These are phyloP conservation scores for Corynorhinus townsendii DNA, from an alignment of 2,113 vertebrate genomes.

Conservation along the genomic window DNA sequence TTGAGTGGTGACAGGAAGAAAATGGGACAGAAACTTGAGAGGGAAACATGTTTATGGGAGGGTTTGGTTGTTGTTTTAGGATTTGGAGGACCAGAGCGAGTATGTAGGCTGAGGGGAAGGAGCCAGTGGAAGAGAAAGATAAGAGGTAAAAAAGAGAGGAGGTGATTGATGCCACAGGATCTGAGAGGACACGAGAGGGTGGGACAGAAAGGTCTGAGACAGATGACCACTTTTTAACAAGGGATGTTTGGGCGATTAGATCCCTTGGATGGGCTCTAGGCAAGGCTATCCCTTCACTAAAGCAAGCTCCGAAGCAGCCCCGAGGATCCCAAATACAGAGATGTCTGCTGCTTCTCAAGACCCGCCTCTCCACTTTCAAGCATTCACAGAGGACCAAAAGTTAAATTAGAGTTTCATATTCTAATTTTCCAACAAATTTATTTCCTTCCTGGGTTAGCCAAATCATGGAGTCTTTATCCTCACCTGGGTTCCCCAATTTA, in stretches of 20 bases:
- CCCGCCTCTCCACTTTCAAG: not conserved
- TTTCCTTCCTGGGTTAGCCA: conserved; percentile 56
- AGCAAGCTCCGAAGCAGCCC: not conserved
- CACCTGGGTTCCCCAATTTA: conserved; percentile 63
- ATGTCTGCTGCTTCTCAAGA: not conserved
- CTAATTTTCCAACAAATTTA: conserved; percentile 57
- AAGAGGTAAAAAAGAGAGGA: not conserved
- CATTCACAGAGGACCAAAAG: not conserved
- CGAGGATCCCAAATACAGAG: not conserved
- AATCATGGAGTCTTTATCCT: conserved; percentile 41
- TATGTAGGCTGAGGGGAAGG: not conserved
- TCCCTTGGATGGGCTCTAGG: conserved; percentile 20
- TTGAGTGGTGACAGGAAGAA: conserved; percentile 24
- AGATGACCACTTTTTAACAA: not conserved
- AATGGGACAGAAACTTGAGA: not conserved
- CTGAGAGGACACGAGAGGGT: not conserved
- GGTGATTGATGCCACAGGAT: not conserved
- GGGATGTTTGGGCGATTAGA: not conserved
- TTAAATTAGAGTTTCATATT: conserved; percentile 32
- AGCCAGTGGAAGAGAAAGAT: not conserved
- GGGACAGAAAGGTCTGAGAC: not conserved
- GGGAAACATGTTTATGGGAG: not conserved
- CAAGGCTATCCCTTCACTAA: not conserved
- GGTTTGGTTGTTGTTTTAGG: not conserved
- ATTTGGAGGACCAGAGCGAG: not conserved